Evolutionary conservation across 2,888 invertebrate genomes (phyloP).

Genomic region (Aphidius colemani): DNA sequence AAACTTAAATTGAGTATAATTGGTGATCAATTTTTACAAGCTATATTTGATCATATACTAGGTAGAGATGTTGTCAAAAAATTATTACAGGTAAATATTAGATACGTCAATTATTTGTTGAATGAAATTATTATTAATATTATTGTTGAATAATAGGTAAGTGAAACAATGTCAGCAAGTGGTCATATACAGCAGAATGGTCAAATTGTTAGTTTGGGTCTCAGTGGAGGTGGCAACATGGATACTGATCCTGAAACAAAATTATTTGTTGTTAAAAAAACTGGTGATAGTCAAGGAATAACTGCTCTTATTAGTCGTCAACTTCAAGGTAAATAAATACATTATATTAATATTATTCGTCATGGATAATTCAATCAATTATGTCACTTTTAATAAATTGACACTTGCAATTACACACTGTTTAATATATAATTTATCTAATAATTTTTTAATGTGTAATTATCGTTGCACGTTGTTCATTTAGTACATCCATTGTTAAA

Average conservation of each 20-base stretch:
- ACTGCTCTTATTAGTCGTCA: constrained; percentile 78
- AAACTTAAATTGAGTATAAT: constrained; percentile 84
- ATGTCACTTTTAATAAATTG: too few relatives aligned
- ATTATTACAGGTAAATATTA: constrained; percentile 73
- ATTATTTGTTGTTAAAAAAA: constrained; percentile 76
- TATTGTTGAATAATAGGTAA: constrained; percentile 65
- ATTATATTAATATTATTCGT: constrained; percentile 26
- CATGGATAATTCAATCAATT: neutral
- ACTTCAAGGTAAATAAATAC: constrained; percentile 69
- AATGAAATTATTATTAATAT: neutral
- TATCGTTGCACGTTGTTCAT: too few relatives aligned
- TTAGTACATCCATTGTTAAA: too few relatives aligned
- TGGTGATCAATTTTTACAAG: constrained; percentile 80
- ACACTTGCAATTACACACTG: too few relatives aligned
- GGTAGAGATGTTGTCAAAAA: constrained; percentile 86
- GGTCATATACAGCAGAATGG: constrained; percentile 71
- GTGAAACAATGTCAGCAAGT: constrained; percentile 79
- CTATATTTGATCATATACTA: constrained; percentile 84
- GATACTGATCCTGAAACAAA: constrained; percentile 72
- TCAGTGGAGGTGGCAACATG: constrained; percentile 46
- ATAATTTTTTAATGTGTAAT: too few relatives aligned
- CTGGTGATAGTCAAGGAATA: constrained; percentile 76
- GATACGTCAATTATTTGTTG: neutral
- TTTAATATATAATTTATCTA: too few relatives aligned
- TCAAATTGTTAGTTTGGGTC: constrained; percentile 61